Evolutionary conservation across 1,140 invertebrate species (phyloP), one percentile per base, ranked within the genome.

Genomic region (Metopolophium dirhodum): DNA sequence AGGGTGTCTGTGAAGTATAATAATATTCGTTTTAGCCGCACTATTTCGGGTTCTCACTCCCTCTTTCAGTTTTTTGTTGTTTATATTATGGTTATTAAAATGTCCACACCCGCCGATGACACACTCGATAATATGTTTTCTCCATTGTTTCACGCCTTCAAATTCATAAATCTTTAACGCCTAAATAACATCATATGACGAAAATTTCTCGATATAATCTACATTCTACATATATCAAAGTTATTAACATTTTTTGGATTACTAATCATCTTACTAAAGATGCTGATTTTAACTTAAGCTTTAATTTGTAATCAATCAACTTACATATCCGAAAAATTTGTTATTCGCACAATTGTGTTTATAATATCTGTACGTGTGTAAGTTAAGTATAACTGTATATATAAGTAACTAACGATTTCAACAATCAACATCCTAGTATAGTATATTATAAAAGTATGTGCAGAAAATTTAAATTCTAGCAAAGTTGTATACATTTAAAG

Each of bases 71-170:
- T 93, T 92, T 82, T 85, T 86, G 8, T 93, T 93, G 90, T 91
- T 91, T 82, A 49, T 93, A 93, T 93, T 93, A 93, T 57, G 35
- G 91, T 86, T 93, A 93, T 93, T 93, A 93, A 93, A 85, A 86
- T 26, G 91, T 93, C n/a, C 49, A 85, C 82, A 91, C 90, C 90
- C 61, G 68, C 77, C 68, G 68, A 83, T 91, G 90, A 91, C 90
- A 83, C 90, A 83, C 90, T 77, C 77, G 91, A 51, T 92, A 92
- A 92, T 92, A 83, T 51, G 77, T 85, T 93, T 86, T 93, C 4
- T 83, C n/a, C 77, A 51, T 85, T 92, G 82, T 86, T 86, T 85
- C 82, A 85, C 89, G 35, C 90, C 61, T 41, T 86, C 49, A 93
- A 93, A 83, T 54, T 37, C 49, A 45, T 85, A 45, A 90, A 45